Conservation (phyloP, 1,140 invertebrate genomes). For the Campoletis sonorensis region DNA sequence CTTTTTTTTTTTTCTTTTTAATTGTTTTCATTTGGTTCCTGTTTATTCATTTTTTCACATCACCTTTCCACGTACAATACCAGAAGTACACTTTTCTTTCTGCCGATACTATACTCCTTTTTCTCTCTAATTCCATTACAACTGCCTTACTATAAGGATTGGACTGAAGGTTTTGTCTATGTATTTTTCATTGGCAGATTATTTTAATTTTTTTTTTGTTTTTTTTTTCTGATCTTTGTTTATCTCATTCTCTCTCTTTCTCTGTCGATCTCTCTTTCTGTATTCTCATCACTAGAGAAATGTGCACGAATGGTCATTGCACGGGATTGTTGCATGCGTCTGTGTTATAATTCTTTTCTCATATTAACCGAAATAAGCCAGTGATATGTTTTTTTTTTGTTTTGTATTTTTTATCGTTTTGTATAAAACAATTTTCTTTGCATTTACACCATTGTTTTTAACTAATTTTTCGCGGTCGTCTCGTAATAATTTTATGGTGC, state of each 20-base stretch:
- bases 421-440: not conserved
- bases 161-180: conserved; percentile 75
- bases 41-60: conserved; percentile 17
- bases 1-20: conserved; percentile 54
- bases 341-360: conserved; percentile 48
- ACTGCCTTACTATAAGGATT: conserved; percentile 77
- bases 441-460: too few species aligned
- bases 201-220: conserved; percentile 62
- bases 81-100: conserved; percentile 52
- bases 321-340: conserved; percentile 51
- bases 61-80: conserved; percentile 47
- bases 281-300: conserved; percentile 56
- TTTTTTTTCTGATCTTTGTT: conserved; percentile 53
- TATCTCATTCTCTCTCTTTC: conserved; percentile 42
- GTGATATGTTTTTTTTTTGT: not conserved
- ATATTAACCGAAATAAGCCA: conserved; percentile 20
- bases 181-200: conserved; percentile 69
- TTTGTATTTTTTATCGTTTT: too few species aligned
- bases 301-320: conserved; percentile 59
- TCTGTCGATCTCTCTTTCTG: conserved; percentile 3
- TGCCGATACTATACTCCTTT: conserved; percentile 56
- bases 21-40: conserved; percentile 55
- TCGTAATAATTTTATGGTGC: not conserved
- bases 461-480: not conserved
- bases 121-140: conserved; percentile 65